Evolutionary conservation across 1,140 invertebrate genomes (phyloP).

Genomic region (Anagrus nilaparvatae): DNA sequence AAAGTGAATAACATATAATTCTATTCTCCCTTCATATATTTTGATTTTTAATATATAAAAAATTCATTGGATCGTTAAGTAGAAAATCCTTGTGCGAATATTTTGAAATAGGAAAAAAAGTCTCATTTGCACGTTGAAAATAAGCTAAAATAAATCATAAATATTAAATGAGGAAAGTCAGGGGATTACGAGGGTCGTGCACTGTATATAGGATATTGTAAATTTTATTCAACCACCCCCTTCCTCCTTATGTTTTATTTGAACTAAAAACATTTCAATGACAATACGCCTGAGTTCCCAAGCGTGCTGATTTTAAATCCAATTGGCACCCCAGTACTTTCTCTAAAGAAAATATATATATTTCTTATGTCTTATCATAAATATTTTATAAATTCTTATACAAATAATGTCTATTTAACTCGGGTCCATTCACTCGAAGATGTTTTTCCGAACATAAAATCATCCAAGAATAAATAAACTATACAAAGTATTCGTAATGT

Average conservation of each 20-base stretch:
- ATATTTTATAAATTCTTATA: too few relatives aligned
- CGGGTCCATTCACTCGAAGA: too few relatives aligned
- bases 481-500: too few relatives aligned
- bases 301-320: slow-evolving; percentile 11
- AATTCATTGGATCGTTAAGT: background rate
- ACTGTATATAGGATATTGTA: slow-evolving; percentile 32
- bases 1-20: too few relatives aligned
- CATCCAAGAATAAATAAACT: too few relatives aligned
- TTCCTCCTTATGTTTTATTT: slow-evolving; percentile 15
- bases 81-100: slow-evolving; percentile 13
- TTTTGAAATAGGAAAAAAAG: slow-evolving; percentile 2
- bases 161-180: slow-evolving; percentile 42
- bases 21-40: too few relatives aligned
- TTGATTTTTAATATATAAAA: too few relatives aligned
- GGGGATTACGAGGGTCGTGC: slow-evolving; percentile 35
- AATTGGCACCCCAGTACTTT: slow-evolving; percentile 6
- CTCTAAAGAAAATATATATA: too few relatives aligned
- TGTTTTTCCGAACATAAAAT: too few relatives aligned
- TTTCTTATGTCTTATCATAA: too few relatives aligned
- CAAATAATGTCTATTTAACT: too few relatives aligned
- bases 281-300: slow-evolving; percentile 27
- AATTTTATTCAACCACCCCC: slow-evolving; percentile 25
- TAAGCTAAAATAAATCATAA: slow-evolving; percentile 46
- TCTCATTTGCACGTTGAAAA: slow-evolving; percentile 38
- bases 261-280: slow-evolving; percentile 35